Evolutionary conservation across 2,888 invertebrate genomes (phyloP), one percentile per base, ranked within the genome.

Genomic region (Acronicta leporina): DNA sequence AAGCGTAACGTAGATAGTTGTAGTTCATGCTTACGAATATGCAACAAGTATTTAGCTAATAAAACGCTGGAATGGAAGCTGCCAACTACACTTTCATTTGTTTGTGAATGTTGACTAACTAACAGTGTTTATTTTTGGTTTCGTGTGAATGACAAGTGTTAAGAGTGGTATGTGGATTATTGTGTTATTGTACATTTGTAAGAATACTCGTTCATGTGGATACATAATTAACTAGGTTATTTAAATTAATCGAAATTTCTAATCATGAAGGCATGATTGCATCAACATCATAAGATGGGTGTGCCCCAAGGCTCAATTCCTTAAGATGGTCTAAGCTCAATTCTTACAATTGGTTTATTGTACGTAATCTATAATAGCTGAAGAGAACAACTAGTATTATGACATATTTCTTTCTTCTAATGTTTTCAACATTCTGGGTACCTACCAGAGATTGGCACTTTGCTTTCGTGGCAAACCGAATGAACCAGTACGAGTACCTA

Each of bases 21-120:
- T 41, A 40, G 43, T 30, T 3, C 63, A 43, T 56, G 63, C 47
- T 47, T 57, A 50, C 46, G 68, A 56, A 62, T 68, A 68, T 41
- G 52, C 56, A 68, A 68, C 56, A 41, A 54, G 60, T 69, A 69
- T 70, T 70, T 56, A 56, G 52, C 53, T 41, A 64, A 69, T 64
- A 60, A 56, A 60, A 56, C 49, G 35, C 43, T 38, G 38, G 38
- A 10, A 41, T 64, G 55, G 33, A 49, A 64, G 54, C 52, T 64
- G 70, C 59, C 64, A 64, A 49, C 49, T 54, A 56, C 57, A 58
- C 68, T 59, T 68, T 64, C 64, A 69, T 68, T 64, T 58, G 58
- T 59, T 51, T 50, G 52, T 40, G 43, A 68, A 49, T 44, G 51
- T 54, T 46, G 46, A 54, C 40, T 44, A 55, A 44, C 44, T 48